Base-by-base conservation (phyloP, 1,140 invertebrate species). In the Drosophila pachea region DNA sequence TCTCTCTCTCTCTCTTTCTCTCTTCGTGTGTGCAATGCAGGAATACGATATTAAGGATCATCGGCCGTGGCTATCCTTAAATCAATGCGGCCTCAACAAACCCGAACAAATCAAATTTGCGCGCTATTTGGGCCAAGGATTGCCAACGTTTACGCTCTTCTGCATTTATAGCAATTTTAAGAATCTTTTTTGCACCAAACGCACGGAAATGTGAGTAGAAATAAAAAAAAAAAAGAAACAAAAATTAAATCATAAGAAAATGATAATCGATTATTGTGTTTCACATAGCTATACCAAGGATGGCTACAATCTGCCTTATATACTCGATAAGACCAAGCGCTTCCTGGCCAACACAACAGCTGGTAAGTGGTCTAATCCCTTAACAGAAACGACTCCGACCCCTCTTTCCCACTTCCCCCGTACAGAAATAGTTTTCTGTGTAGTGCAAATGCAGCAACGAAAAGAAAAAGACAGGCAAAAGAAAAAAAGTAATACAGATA, bases 161-260 rank as follows among this genome's bases (percentile, higher is more conserved):
- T 89, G 88, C 88, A 89, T 89, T 89, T 89, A 89, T 86, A 89
- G 88, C 84, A 89, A 89, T 74, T 89, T 89, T 77, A 89, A 89
- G 64, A 89, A 89, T 86, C 73, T 89, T 14, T 89, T 89, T 60
- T 89, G 88, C 83, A 89, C 88, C 53, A 89, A 89, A 87, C 88
- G 88, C 63, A 88, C 87, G 50, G 88, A 89, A 87, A 89, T 86
- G 88, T 89, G 74, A 89, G 88, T 61, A 33, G 11, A 22, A 22
- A 22, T 22, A 3, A 3, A 22, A 22, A 22, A 22, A 22, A 22
- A 22, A 3, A n/a, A n/a, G n/a, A n/a, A n/a, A 12, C 3, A 22
- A 8, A 11, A 48, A 47, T 1, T 38, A 29, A 4, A 55, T 4
- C 16, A 32, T 5, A 42, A 9, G 11, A 8, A 0, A 4, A 38